Base-by-base conservation (phyloP, 2,113 vertebrate genomes). In the Vulpes ferrilata region DNA sequence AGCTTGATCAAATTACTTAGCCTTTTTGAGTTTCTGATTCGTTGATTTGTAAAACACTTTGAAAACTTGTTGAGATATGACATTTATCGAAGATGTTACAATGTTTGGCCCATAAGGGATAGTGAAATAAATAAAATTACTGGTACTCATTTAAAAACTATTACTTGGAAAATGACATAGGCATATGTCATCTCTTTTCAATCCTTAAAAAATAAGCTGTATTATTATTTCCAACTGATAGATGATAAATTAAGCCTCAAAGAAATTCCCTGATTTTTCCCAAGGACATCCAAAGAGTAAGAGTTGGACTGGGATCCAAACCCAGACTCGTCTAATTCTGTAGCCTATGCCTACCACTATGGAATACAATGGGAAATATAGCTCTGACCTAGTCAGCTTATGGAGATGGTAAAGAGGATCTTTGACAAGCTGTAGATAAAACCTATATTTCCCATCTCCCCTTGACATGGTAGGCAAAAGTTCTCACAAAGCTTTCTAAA, bases 41-140 rank as follows among this genome's bases (percentile, higher is more conserved):
- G 53, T 38, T 82, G 13, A 65, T 71, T 64, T 93, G 10, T 57
- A 74, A 73, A 90, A 87, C 57, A 93, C 27, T 25, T 94, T 30
- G 13, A 35, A 88, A 43, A 12, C 20, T 57, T 81, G 32, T 48
- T 51, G 9, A 85, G 73, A 38, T 30, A 48, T 8, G 25, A 80
- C 32, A 87, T 93, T 78, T 71, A 13, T 35, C 38, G 57, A 84
- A 65, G 8, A 25, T 79, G 62, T 19, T 17, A 88, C 16, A 23
- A 22, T 30, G 2, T 65, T n/a, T 73, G 38, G 73, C 32, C 32
- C 10, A 88, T 38, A 73, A 30, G 32, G n/a, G 19, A 5, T 57
- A n/a, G 25, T 51, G 53, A 60, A 93, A 65, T 82, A 84, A 73
- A 95, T 82, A 84, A 80, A 95, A 80, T 88, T 23, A 80, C 2